Conservation (phyloP, 2,113 vertebrate species). For the Coturnix japonica region DNA sequence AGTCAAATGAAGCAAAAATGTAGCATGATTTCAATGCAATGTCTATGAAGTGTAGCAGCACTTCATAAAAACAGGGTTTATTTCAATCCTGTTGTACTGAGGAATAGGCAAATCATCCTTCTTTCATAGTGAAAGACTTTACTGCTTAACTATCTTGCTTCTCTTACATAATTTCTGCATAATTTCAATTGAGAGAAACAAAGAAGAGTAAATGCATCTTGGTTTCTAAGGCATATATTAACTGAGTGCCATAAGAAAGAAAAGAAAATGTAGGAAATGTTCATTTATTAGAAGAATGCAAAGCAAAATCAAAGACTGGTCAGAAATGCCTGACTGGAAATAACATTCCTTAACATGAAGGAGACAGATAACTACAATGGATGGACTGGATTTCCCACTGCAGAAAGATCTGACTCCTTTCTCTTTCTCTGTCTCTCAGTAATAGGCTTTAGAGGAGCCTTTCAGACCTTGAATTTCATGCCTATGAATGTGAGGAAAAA, state of each 20-base stretch:
- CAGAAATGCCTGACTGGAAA: neutral
- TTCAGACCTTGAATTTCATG: neutral
- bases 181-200: neutral
- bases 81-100: neutral
- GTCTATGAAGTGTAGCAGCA: neutral
- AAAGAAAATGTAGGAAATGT: neutral
- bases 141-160: conserved; percentile 1
- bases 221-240: neutral
- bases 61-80: neutral
- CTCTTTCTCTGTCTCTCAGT: neutral
- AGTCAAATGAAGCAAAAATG: neutral
- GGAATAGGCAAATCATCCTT: neutral
- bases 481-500: neutral
- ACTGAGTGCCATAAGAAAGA: neutral
- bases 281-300: neutral
- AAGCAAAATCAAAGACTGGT: neutral
- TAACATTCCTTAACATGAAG: neutral
- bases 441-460: neutral
- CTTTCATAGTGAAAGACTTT: neutral
- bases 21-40: neutral
- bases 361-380: neutral
- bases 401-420: neutral
- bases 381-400: neutral
- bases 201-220: neutral
- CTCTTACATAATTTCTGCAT: neutral